Percentiles rank a stretch among this genome's conserved stretches.
These are phyloP conservation scores for Rhinoderma darwinii DNA, from an alignment of 2,113 vertebrate genomes.

Conservation along the genomic window DNA sequence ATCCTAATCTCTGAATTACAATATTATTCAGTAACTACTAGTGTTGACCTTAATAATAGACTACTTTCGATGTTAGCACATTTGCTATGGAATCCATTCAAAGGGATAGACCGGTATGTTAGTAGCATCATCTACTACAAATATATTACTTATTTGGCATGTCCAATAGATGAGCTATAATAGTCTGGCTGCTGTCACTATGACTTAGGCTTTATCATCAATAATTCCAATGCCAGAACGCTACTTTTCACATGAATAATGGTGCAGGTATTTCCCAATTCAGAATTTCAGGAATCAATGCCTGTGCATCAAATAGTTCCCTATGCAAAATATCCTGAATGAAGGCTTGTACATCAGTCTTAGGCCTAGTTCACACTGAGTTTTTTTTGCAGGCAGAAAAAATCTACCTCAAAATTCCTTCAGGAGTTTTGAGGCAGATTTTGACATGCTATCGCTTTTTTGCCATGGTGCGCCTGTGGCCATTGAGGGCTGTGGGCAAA, in stretches of 20 bases:
- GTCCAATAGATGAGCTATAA: background rate
- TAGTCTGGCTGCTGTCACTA: background rate
- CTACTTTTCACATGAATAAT: background rate
- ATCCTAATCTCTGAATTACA: background rate
- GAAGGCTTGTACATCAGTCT: background rate
- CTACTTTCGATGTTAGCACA: background rate
- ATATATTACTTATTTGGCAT: background rate
- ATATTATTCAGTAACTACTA: background rate
- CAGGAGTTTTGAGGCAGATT: no score
- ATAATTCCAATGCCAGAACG: background rate
- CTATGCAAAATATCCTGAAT: background rate
- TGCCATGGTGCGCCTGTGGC: no score
- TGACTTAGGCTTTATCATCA: background rate
- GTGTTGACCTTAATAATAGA: background rate
- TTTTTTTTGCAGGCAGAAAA: no score
- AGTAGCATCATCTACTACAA: background rate
- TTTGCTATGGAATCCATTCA: background rate
- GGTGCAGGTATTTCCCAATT: background rate
- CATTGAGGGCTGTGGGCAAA: no score
- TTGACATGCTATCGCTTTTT: no score
- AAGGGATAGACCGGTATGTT: background rate
- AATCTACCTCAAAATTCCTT: no score
- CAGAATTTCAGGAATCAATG: background rate
- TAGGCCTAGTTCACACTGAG: no score
- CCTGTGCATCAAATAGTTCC: background rate